A percentile compares a stretch with the other conserved stretches of the same genome.
Evolutionary conservation across 2,797 vertebrate genomes (phyloP).

Genomic region (Acanthurus lineatus): DNA sequence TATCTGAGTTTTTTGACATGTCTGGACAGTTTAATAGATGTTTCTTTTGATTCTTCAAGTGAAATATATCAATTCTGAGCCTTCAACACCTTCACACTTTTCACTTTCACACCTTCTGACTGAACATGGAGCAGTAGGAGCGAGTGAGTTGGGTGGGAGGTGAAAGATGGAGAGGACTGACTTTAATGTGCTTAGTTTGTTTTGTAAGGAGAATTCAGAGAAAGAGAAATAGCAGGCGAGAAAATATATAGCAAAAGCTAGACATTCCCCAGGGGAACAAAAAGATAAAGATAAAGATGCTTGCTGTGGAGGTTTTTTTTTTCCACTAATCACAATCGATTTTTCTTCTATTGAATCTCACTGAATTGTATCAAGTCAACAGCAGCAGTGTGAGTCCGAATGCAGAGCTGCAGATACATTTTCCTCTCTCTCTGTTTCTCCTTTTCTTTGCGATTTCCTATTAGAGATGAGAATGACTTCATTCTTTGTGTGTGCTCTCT

Average conservation of each 20-base stretch:
- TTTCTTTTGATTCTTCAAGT: not conserved
- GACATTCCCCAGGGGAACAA: not conserved
- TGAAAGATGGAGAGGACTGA: slow-evolving; percentile 8
- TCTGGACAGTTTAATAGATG: not conserved
- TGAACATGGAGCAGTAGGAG: slow-evolving; percentile 25
- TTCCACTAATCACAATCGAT: slow-evolving; percentile 48
- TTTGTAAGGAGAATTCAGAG: not conserved
- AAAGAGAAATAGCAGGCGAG: not conserved
- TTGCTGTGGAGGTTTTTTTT: slow-evolving; percentile 19
- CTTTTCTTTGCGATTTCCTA: not conserved
- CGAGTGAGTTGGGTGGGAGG: not conserved
- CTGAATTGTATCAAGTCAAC: slow-evolving; percentile 34
- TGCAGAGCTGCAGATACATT: slow-evolving; percentile 32
- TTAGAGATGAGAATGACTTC: slow-evolving; percentile 38
- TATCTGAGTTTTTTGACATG: not conserved
- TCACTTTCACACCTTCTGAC: slow-evolving; percentile 54
- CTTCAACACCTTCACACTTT: slow-evolving; percentile 52
- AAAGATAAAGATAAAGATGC: slow-evolving; percentile 8
- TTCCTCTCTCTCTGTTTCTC: not conserved
- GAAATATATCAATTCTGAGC: not conserved
- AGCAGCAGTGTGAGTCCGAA: slow-evolving; percentile 17
- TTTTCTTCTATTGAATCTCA: slow-evolving; percentile 37
- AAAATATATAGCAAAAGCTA: not conserved
- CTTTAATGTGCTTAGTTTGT: slow-evolving; percentile 2
- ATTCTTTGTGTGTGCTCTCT: not conserved